Evolutionary conservation across 2,797 vertebrate species (phyloP).

Genomic region (Platalea minor): DNA sequence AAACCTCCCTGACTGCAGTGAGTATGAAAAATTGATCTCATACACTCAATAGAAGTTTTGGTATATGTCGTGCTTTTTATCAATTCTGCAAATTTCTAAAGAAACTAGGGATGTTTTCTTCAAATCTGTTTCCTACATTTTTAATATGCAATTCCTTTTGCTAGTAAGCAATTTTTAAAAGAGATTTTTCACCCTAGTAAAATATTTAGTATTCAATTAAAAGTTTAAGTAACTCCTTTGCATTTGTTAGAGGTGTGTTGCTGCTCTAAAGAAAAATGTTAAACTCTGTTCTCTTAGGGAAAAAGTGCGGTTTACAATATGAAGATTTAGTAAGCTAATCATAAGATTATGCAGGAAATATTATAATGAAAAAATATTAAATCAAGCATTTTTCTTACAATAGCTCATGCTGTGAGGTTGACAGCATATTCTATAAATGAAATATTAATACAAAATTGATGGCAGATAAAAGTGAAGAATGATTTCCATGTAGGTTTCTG

Average conservation of each 20-base stretch:
- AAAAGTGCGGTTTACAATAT: constrained; percentile 51
- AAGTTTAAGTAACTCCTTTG: not conserved
- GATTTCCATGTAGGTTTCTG: constrained; percentile 52
- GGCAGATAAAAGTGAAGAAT: constrained; percentile 54
- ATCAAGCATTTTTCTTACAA: constrained; percentile 44
- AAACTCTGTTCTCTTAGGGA: not conserved
- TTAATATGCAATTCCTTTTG: not conserved
- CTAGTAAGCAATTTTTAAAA: not conserved
- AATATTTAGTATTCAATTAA: not conserved
- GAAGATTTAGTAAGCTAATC: constrained; percentile 51
- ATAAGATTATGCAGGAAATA: constrained; percentile 47
- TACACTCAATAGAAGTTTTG: not conserved
- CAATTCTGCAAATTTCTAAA: not conserved
- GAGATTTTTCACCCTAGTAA: not conserved
- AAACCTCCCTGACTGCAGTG: not conserved
- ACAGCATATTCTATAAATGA: constrained; percentile 69
- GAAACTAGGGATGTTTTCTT: not conserved
- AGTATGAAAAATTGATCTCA: not conserved
- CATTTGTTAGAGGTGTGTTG: constrained; percentile 16
- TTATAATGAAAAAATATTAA: constrained; percentile 67
- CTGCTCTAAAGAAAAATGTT: constrained; percentile 34
- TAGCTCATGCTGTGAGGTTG: constrained; percentile 65
- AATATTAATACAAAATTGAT: constrained; percentile 70
- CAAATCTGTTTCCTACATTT: not conserved
- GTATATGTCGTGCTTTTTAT: not conserved